Base-by-base conservation (phyloP, 2,113 vertebrate species). In the Melospiza melodia region DNA sequence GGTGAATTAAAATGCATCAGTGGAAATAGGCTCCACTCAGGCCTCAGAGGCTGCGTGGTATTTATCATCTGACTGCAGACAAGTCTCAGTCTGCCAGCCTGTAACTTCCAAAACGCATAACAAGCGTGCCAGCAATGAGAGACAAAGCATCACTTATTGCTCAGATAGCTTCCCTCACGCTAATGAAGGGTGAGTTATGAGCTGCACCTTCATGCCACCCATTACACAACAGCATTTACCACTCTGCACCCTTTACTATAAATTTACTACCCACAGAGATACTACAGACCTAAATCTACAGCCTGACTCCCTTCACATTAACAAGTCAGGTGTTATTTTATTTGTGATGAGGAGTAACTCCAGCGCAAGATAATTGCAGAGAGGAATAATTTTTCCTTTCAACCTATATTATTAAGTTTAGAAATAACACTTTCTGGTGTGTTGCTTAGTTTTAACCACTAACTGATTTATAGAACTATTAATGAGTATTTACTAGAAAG, bases 31-130 rank as follows among this genome's bases (percentile, higher is more conserved):
- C 51, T 86, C 63, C 23, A 23, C 31, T 10, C 57, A 57, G 27
- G 54, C n/a, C 48, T 72, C 71, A 48, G 62, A 7, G 1, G 23
- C 43, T 68, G 15, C 30, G 25, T 0, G 0, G 24, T 39, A 24
- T 86, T 87, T 74, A 84, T 51, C 30, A 27, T 37, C 67, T 77
- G 18, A 65, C 52, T 67, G 22, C 24, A 82, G 54, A 30, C 43
- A 68, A 80, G 59, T 43, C 85, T 74, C 67, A 72, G 55, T 61
- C 71, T 90, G 82, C 51, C 69, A 89, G 52, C 35, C 57, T 49
- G 13, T 12, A 84, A 30, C 44, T 95, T 89, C 49, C 78, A 72
- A 82, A 87, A 48, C 6, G 37, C 52, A 58, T 15, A 16, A 54
- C 14, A 57, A n/a, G n/a, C 0, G 1, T 62, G 31, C 59, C 79